A percentile compares a stretch with the other conserved stretches of the same genome.
These are phyloP conservation scores for Sphaeramia orbicularis DNA, from an alignment of 2,797 vertebrate species.

Conservation along the genomic window DNA sequence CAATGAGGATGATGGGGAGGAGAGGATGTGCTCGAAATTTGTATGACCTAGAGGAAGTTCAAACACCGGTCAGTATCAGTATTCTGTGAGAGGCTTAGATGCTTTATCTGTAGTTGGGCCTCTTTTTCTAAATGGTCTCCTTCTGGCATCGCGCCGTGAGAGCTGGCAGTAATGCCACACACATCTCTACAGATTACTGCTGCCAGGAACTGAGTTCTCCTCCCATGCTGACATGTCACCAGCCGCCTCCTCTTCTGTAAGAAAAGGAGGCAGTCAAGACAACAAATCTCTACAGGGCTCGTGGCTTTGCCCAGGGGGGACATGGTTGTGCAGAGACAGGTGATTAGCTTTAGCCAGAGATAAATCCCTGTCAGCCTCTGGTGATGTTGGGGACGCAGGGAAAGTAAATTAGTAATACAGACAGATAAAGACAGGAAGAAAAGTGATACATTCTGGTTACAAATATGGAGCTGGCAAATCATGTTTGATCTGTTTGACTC, in stretches of 20 bases:
- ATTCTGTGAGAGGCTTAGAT: constrained; percentile 44
- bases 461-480: constrained; percentile 60
- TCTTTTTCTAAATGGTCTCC: constrained; percentile 44
- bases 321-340: constrained; percentile 29
- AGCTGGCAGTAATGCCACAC: constrained; percentile 54
- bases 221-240: constrained; percentile 52
- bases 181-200: constrained; percentile 60
- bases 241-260: constrained; percentile 45
- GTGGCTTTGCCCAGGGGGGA: constrained; percentile 20
- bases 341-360: constrained; percentile 60
- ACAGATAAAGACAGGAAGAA: constrained; percentile 29
- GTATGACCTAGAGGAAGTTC: constrained; percentile 12
- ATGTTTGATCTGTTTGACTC: constrained; percentile 33
- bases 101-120: constrained; percentile 42
- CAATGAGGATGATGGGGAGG: constrained; percentile 6
- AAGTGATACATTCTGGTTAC: constrained; percentile 31
- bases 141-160: constrained; percentile 44
- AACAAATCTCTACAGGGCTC: constrained; percentile 53
- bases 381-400: constrained; percentile 14
- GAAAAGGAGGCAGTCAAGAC: constrained; percentile 45
- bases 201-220: constrained; percentile 50
- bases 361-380: constrained; percentile 48
- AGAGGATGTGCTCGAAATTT: background rate
- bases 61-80: constrained; percentile 34
- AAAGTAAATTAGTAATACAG: constrained; percentile 20